Base-by-base conservation (phyloP, 2,113 vertebrate genomes). In the Maccullochella peelii region DNA sequence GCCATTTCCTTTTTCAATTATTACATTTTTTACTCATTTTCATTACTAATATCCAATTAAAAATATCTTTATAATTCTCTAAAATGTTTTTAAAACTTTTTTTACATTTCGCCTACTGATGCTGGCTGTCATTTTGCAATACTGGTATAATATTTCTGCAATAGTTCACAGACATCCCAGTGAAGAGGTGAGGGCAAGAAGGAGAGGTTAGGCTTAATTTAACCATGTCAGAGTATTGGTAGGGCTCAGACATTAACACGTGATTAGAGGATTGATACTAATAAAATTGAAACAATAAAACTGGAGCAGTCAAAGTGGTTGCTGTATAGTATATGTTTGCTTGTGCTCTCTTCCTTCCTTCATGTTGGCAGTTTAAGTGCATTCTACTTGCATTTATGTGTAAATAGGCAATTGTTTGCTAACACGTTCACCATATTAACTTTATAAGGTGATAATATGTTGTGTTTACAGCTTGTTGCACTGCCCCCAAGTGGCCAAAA, bases 211-310 rank as follows among this genome's bases (percentile, higher is more conserved):
- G 38, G 27, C 25, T 62, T 42, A 47, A 77, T 8, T 62, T 18
- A 44, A 62, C 47, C 52, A 47, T n/a, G 16, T 71, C 72, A 33
- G 38, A 77, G 2, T 66, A 10, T 47, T 70, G 30, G 40, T 33
- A 50, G n/a, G 30, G 23, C 18, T 71, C 75, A 50, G 38, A 66
- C 15, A 57, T 65, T 30, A 54, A 63, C 54, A 44, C 15, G 30
- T 25, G 49, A 66, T 52, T 21, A 61, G 47, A 61, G 62, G 30
- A 54, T 55, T 79, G 33, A 80, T 73, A 44, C 36, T 66, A 67
- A 77, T 81, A 71, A 67, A 67, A 55, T 33, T 68, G 59, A n/a
- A n/a, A n/a, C n/a, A n/a, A n/a, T n/a, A n/a, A n/a, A n/a, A n/a
- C n/a, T n/a, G n/a, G n/a, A 66, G 50, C 14, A 38, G 25, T 69